These are phyloP conservation scores for Lophura nycthemera DNA, from an alignment of 2,113 vertebrate species.

Conservation along the genomic window DNA sequence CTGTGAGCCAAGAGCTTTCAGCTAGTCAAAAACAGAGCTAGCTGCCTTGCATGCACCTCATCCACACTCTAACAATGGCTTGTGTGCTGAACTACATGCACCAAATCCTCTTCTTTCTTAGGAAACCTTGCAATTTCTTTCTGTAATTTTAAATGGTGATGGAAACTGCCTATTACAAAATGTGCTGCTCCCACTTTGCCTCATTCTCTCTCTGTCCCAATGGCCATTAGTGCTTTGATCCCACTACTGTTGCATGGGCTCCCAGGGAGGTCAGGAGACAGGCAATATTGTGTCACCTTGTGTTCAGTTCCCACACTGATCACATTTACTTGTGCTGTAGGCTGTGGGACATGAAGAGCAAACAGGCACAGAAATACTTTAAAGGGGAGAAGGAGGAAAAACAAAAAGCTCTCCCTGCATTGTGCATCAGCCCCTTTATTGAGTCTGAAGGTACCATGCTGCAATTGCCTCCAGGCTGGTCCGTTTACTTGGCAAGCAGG, in stretches of 20 bases:
- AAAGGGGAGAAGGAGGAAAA: neutral
- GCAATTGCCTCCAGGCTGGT: neutral
- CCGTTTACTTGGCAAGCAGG: fast-evolving
- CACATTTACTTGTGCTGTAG: neutral
- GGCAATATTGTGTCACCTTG: neutral
- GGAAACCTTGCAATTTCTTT: neutral
- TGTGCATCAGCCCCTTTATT: fast-evolving
- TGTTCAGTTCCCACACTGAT: neutral
- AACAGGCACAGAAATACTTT: neutral
- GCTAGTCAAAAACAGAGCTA: neutral
- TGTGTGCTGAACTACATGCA: neutral
- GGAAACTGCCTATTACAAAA: neutral
- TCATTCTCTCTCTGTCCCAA: too few species aligned
- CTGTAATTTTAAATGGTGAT: neutral
- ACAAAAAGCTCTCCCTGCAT: neutral
- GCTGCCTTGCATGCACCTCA: neutral
- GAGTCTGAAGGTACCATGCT: fast-evolving
- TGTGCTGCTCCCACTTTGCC: neutral
- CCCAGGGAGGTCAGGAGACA: fast-evolving
- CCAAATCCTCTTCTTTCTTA: neutral
- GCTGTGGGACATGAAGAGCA: neutral
- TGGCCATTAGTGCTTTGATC: fast-evolving
- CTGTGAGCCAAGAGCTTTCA: neutral
- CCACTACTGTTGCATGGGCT: fast-evolving
- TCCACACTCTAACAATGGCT: neutral